Conservation (phyloP, 2,113 vertebrate genomes). For the Esox niger region DNA sequence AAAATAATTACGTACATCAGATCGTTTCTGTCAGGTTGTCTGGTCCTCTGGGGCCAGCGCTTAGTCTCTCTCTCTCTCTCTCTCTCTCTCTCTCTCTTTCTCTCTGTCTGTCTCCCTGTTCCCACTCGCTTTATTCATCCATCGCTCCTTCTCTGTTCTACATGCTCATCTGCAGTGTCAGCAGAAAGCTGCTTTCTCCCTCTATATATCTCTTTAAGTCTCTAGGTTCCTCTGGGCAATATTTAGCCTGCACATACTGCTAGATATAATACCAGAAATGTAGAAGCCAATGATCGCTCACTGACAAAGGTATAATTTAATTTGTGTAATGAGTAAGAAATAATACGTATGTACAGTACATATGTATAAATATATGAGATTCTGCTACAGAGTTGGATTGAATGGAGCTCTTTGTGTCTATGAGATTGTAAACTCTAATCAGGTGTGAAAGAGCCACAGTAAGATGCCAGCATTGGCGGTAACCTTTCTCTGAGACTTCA, state of each 20-base stretch:
- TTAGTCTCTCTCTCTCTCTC: conserved; percentile 44
- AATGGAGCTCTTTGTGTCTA: no score
- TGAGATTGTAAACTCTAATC: conserved; percentile 46
- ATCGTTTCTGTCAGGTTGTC: conserved; percentile 65
- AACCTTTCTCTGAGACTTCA: conserved; percentile 50
- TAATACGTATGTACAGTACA: no score
- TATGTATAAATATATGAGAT: no score
- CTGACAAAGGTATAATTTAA: no score
- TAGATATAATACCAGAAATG: not conserved
- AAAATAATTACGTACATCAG: conserved; percentile 52
- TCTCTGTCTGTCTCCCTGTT: conserved; percentile 48
- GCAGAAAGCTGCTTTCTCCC: conserved; percentile 38
- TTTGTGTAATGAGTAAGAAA: no score
- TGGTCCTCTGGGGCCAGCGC: conserved; percentile 43
- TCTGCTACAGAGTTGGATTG: no score
- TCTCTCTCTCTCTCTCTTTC: conserved; percentile 45
- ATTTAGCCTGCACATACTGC: not conserved
- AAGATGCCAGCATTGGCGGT: conserved; percentile 41
- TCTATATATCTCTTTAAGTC: conserved; percentile 18
- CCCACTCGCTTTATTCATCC: conserved; percentile 19
- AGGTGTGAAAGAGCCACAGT: conserved; percentile 50
- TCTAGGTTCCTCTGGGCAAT: conserved; percentile 26
- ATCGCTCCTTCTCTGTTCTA: conserved; percentile 34
- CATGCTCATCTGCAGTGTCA: conserved; percentile 43
- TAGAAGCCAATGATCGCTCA: no score